Conservation (phyloP, 2,888 invertebrate genomes). For the Tipula confusa region DNA sequence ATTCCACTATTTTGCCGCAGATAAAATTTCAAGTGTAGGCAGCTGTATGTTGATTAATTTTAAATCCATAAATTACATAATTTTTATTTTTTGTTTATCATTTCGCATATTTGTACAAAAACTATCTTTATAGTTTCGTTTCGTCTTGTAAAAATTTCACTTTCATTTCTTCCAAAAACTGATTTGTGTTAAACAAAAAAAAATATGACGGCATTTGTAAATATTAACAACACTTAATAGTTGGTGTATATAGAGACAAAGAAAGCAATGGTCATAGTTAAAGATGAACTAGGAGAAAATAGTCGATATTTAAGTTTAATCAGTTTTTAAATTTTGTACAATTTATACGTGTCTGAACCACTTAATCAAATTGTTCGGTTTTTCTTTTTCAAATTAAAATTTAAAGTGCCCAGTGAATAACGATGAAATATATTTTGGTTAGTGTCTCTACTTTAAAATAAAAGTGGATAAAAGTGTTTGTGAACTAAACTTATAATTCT, state of each 20-base stretch:
- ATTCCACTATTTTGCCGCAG: background rate
- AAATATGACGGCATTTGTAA: background rate
- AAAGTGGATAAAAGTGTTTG: background rate
- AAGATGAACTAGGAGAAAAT: background rate
- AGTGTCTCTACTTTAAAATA: background rate
- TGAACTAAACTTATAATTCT: background rate
- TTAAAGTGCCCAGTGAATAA: background rate
- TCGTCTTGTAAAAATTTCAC: background rate
- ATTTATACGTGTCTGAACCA: background rate
- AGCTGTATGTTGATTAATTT: background rate
- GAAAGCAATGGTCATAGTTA: background rate
- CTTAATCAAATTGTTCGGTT: background rate
- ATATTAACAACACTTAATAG: background rate
- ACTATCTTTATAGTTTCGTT: background rate
- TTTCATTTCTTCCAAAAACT: conserved; percentile 6
- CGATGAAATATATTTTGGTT: conserved; percentile 12
- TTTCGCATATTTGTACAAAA: background rate
- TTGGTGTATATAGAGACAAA: background rate
- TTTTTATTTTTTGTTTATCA: background rate
- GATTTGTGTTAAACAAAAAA: background rate
- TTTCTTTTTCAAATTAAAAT: no score
- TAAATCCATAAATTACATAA: background rate
- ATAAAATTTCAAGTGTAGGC: background rate
- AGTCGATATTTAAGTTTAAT: background rate
- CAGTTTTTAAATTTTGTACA: background rate